A percentile compares a stretch with the other conserved stretches of the same genome.
These are phyloP conservation scores for Hermaeophaga mercurialis DNA, from an alignment of 2,888 invertebrate species.

Conservation along the genomic window DNA sequence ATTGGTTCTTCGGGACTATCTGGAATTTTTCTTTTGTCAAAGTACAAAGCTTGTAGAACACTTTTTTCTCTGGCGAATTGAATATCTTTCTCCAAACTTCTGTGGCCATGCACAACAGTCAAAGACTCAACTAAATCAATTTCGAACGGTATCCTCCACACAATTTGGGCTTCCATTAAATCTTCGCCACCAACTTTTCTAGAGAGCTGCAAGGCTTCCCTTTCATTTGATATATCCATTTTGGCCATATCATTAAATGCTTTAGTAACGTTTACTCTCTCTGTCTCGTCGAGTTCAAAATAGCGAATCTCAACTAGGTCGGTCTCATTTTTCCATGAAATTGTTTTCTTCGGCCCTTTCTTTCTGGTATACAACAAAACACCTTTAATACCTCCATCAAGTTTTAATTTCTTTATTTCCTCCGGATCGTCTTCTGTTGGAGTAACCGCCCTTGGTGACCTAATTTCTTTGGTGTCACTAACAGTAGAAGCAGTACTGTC, in stretches of 20 bases:
- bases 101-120: constrained; percentile 69
- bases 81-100: constrained; percentile 85
- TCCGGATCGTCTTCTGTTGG: constrained; percentile 53
- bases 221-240: constrained; percentile 85
- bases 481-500: constrained; percentile 37
- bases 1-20: constrained; percentile 89
- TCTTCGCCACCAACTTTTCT: constrained; percentile 78
- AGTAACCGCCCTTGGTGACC: constrained; percentile 32
- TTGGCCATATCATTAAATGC: constrained; percentile 91
- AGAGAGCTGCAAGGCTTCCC: constrained; percentile 79
- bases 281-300: constrained; percentile 95
- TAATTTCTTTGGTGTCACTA: constrained; percentile 37
- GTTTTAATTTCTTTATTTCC: constrained; percentile 34
- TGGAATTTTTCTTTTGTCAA: constrained; percentile 81
- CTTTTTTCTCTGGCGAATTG: constrained; percentile 87
- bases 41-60: constrained; percentile 81
- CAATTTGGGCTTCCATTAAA: constrained; percentile 79
- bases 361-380: constrained; percentile 76
- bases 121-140: constrained; percentile 73
- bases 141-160: constrained; percentile 74
- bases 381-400: constrained; percentile 70
- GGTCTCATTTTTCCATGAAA: constrained; percentile 77
- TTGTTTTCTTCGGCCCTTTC: constrained; percentile 77
- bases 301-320: constrained; percentile 82
- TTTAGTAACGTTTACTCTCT: constrained; percentile 92